These are phyloP conservation scores for Phalloptychus januarius DNA, from an alignment of 2,797 vertebrate species.

Conservation along the genomic window DNA sequence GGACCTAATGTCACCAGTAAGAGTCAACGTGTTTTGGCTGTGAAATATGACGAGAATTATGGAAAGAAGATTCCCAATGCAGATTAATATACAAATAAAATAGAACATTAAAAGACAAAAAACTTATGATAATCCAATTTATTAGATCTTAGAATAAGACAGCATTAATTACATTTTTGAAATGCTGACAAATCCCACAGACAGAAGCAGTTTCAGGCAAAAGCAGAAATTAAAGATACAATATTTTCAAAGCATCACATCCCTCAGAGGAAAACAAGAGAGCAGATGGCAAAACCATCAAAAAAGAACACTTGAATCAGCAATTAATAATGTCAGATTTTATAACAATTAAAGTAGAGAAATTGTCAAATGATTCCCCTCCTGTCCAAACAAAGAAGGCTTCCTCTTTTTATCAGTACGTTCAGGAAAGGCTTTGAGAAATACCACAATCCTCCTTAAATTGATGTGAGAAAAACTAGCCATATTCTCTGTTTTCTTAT, in stretches of 20 bases:
- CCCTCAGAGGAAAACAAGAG: neutral
- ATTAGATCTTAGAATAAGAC: neutral
- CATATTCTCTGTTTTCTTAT: too few species aligned
- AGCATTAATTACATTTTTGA: neutral
- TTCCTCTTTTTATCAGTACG: neutral
- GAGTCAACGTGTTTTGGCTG: neutral
- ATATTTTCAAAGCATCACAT: neutral
- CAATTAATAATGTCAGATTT: neutral
- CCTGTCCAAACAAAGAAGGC: neutral
- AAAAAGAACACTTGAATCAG: neutral
- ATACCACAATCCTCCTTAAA: neutral
- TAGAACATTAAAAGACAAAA: neutral
- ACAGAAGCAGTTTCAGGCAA: neutral
- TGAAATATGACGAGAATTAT: neutral
- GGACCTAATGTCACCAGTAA: neutral
- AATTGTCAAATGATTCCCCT: neutral
- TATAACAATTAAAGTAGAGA: neutral
- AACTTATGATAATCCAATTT: neutral
- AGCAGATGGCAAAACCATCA: neutral
- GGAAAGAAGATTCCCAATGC: neutral
- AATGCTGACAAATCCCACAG: neutral
- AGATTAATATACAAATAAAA: neutral
- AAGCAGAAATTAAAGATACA: neutral
- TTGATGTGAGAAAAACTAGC: too few species aligned
- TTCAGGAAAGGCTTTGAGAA: neutral